These are phyloP conservation scores for Rallus limicola DNA, from an alignment of 2,113 vertebrate species.

Conservation along the genomic window DNA sequence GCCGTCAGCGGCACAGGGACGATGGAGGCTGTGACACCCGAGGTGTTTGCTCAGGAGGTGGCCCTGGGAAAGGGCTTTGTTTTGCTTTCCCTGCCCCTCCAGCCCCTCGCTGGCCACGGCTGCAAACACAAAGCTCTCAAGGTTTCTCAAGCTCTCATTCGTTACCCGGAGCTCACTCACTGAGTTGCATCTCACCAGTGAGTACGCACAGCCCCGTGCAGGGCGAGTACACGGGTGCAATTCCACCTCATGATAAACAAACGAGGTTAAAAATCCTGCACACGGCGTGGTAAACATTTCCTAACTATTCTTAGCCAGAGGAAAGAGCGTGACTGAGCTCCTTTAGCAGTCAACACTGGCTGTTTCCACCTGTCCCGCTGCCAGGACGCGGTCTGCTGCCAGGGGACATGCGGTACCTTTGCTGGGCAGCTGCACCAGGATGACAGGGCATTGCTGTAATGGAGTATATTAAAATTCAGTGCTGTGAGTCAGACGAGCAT, in stretches of 20 bases:
- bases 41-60: not conserved
- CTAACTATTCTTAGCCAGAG: not conserved
- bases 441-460: not conserved
- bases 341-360: not conserved
- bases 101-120: not conserved
- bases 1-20: not conserved
- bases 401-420: not conserved
- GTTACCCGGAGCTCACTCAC: not conserved
- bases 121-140: not conserved
- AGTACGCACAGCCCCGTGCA: accelerated
- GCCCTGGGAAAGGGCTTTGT: not conserved
- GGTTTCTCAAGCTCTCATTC: too few relatives aligned
- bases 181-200: too few relatives aligned
- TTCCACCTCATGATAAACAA: not conserved
- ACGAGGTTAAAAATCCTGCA: not conserved
- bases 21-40: not conserved
- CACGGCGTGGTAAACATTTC: not conserved
- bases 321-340: not conserved
- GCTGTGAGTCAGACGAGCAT: not conserved
- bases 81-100: not conserved
- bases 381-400: not conserved
- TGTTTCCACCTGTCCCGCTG: not conserved
- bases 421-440: not conserved
- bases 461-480: accelerated
- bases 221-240: not conserved